Base-by-base conservation (phyloP, 2,797 vertebrate species). In the Rhinophrynus dorsalis region DNA sequence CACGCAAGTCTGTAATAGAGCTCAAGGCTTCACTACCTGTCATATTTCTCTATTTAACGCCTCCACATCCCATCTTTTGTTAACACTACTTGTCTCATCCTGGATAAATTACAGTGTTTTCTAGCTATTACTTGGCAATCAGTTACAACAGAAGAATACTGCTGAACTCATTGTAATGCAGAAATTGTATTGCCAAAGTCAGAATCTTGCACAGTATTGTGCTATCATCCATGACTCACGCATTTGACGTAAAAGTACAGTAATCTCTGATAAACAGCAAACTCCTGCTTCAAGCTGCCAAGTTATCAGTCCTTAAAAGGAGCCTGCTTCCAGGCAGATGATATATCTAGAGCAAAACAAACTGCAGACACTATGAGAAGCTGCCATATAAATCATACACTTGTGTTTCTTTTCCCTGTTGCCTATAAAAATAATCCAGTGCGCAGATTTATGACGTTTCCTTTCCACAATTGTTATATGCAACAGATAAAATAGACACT, bases 171-270 rank as follows among this genome's bases (percentile, higher is more conserved):
- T 77, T 67, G 67, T 80, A 69, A 81, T 81, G 67, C 76, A 82
- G 77, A 79, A 79, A 80, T 75, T 68, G 76, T 75, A 76, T 81
- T 76, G 52, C 76, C 51, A 52, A 33, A 81, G 83, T 74, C 75
- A 78, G 42, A 21, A 45, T 48, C 77, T 68, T 52, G 50, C 42
- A 75, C 20, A 51, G 54, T 38, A 61, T 58, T 64, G 23, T 69
- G 62, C 68, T 75, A 35, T 37, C 40, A 52, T 30, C 47, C 59
- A 51, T 82, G 85, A 82, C 75, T 85, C 82, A 23, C 59, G 61
- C 58, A 56, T 48, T 74, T 83, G 78, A 78, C 78, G 75, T 77
- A 83, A 77, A 69, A 78, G 59, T 74, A 79, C 76, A 78, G 64
- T 71, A 79, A 70, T 12, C 52, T 56, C 20, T 76, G 77, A 82